Percentiles rank a stretch among this genome's conserved stretches.
These are phyloP conservation scores for Gastrophysa polygoni DNA, from an alignment of 2,888 invertebrate genomes.

Conservation along the genomic window DNA sequence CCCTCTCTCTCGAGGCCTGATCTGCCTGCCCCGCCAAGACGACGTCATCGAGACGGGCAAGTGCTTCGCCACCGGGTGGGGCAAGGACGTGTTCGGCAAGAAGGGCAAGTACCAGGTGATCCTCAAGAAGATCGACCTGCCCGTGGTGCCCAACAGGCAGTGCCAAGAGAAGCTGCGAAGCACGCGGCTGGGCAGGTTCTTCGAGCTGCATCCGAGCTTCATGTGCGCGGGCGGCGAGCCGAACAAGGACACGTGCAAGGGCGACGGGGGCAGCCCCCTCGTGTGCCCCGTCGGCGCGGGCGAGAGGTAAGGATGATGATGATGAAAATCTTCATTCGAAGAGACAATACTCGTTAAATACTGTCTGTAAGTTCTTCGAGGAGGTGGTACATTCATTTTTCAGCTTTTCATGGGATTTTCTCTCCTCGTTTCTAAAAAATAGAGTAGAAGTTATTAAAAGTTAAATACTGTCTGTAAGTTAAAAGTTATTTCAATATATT, in stretches of 20 bases:
- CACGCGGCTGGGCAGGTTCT: slow-evolving; percentile 71
- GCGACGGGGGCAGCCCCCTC: slow-evolving; percentile 63
- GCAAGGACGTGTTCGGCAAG: slow-evolving; percentile 52
- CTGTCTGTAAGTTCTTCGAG: no score
- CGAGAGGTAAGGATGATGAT: slow-evolving; percentile 60
- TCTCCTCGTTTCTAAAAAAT: no score
- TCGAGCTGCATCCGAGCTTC: slow-evolving; percentile 72
- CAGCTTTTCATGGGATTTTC: no score
- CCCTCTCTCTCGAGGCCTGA: slow-evolving; percentile 35
- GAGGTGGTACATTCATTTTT: no score
- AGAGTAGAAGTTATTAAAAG: no score
- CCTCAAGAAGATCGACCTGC: slow-evolving; percentile 72
- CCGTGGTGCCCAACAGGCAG: slow-evolving; percentile 65
- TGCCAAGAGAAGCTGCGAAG: slow-evolving; percentile 67
- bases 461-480: no score
- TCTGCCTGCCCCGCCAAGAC: slow-evolving; percentile 50
- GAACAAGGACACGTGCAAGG: slow-evolving; percentile 72
- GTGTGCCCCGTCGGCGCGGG: slow-evolving; percentile 72
- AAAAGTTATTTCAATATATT: no score
- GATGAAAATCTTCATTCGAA: no score
- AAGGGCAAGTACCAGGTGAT: slow-evolving; percentile 69
- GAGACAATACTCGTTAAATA: no score
- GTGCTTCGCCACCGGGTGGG: slow-evolving; percentile 53
- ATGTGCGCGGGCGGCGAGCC: slow-evolving; percentile 74
- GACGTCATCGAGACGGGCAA: slow-evolving; percentile 29